A percentile compares a stretch with the other conserved stretches of the same genome.
These are phyloP conservation scores for Coracopsis vasa DNA, from an alignment of 2,113 vertebrate species.

Conservation along the genomic window DNA sequence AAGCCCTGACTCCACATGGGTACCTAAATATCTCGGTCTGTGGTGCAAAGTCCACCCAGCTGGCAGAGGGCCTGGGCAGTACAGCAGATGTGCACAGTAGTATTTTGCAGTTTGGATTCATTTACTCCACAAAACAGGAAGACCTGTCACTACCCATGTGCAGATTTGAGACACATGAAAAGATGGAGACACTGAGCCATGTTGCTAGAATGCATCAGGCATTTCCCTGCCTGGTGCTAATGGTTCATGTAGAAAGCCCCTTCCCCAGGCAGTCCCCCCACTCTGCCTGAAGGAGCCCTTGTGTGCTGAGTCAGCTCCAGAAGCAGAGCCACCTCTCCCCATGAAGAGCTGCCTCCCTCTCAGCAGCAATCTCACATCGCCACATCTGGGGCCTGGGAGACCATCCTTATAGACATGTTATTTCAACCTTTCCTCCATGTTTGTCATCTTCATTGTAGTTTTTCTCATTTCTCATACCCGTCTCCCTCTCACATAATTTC, in stretches of 20 bases:
- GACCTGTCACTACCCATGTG: neutral
- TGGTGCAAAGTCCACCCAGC: neutral
- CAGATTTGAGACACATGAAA: fast-evolving
- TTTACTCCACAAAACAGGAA: neutral
- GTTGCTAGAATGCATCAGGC: neutral
- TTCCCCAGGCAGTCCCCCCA: neutral
- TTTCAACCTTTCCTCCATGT: neutral
- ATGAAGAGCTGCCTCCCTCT: fast-evolving
- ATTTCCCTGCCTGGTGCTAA: neutral
- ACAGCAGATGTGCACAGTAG: fast-evolving
- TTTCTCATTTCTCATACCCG: neutral
- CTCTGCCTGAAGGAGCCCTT: neutral
- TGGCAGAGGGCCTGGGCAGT: neutral
- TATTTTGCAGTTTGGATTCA: neutral
- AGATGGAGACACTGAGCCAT: fast-evolving
- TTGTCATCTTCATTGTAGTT: neutral
- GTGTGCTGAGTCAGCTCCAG: neutral
- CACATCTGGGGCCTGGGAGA: neutral
- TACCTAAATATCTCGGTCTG: fast-evolving
- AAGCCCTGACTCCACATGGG: fast-evolving
- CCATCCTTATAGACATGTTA: fast-evolving
- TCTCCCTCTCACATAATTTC: neutral
- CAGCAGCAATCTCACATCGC: neutral
- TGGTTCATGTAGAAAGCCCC: neutral
- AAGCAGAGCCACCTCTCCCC: neutral